phyloP scores from a whole-genome alignment of 1,140 invertebrate genomes.

The Ridgeia piscesae region DNA sequence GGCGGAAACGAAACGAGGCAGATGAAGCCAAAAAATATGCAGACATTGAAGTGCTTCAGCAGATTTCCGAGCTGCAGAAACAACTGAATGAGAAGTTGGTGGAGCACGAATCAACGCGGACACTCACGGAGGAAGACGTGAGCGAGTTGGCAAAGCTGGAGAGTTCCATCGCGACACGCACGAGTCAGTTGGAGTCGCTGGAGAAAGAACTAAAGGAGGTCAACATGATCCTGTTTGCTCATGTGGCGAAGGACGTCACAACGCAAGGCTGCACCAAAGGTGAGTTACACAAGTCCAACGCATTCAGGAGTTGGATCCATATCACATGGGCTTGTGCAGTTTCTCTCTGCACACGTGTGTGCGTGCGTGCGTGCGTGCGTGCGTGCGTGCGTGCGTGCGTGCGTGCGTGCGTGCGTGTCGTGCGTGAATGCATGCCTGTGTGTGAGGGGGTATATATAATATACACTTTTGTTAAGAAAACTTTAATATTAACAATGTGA shows the following conservation, averaged over 20 bases:
- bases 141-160: neutral
- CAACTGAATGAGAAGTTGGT: conserved; percentile 28
- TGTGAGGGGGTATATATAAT: neutral
- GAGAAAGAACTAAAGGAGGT: neutral
- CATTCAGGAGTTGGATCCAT: too few species aligned
- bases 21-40: conserved; percentile 66
- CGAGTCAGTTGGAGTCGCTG: neutral
- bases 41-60: conserved; percentile 73
- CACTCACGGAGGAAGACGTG: neutral
- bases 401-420: too few species aligned
- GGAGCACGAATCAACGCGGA: neutral
- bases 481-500: neutral
- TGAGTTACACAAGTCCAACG: neutral
- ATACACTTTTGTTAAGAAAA: neutral
- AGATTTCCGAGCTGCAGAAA: conserved; percentile 78
- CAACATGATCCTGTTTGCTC: neutral
- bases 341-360: too few species aligned
- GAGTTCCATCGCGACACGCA: neutral
- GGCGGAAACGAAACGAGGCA: conserved; percentile 36
- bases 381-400: too few species aligned
- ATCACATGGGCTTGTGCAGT: too few species aligned
- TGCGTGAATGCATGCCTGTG: too few species aligned
- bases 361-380: too few species aligned
- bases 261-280: neutral
- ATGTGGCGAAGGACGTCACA: neutral